Conservation (phyloP, 2,797 vertebrate species). For the Yasuhikotakia modesta region DNA sequence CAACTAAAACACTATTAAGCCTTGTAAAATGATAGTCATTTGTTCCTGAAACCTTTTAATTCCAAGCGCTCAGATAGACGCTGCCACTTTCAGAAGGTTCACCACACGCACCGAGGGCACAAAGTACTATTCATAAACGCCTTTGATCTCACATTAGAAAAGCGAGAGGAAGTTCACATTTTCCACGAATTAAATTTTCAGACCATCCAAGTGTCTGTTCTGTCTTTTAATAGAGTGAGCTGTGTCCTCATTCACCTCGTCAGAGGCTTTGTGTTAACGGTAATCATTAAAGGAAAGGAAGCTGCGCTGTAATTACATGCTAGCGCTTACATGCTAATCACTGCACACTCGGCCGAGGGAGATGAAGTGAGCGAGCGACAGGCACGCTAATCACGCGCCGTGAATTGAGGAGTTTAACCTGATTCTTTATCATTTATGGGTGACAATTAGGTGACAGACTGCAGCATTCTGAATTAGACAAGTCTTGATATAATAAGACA, state of each 20-base stretch:
- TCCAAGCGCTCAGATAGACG: slow-evolving; percentile 60
- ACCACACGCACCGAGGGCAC: slow-evolving; percentile 54
- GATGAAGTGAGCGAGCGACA: slow-evolving; percentile 39
- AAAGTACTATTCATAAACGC: slow-evolving; percentile 60
- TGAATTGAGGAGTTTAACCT: slow-evolving; percentile 45
- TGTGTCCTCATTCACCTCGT: slow-evolving; percentile 61
- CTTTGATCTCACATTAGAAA: slow-evolving; percentile 67
- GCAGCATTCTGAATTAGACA: slow-evolving; percentile 33
- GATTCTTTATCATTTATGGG: slow-evolving; percentile 46
- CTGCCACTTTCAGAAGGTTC: slow-evolving; percentile 62
- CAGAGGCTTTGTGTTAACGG: slow-evolving; percentile 64
- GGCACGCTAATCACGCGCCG: slow-evolving; percentile 31
- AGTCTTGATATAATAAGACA: slow-evolving; percentile 31
- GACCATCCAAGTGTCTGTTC: slow-evolving; percentile 60
- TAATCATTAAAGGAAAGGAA: slow-evolving; percentile 67
- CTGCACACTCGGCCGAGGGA: slow-evolving; percentile 44
- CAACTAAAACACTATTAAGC: slow-evolving; percentile 58
- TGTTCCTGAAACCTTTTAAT: slow-evolving; percentile 63
- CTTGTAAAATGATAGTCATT: slow-evolving; percentile 58
- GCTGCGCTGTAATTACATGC: slow-evolving; percentile 65
- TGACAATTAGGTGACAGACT: slow-evolving; percentile 43
- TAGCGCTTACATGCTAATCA: slow-evolving; percentile 64
- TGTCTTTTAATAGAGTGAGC: slow-evolving; percentile 63
- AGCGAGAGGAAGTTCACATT: slow-evolving; percentile 61
- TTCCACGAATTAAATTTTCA: slow-evolving; percentile 65